Evolutionary conservation across 2,797 vertebrate species (phyloP).

Genomic region (Cossypha heuglini): DNA sequence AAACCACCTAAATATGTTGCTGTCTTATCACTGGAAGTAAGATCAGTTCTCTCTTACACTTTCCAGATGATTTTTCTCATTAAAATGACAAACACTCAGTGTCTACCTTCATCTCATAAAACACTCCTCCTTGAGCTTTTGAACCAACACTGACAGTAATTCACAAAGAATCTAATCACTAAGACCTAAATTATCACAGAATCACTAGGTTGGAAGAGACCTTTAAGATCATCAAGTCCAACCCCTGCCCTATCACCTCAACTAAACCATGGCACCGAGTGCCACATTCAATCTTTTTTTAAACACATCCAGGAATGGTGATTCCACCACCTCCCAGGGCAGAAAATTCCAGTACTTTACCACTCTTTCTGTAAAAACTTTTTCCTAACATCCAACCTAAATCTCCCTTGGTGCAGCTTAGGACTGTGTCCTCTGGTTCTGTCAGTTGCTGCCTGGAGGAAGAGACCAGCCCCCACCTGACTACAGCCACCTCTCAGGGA

Average conservation of each 20-base stretch:
- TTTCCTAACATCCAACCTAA: not conserved
- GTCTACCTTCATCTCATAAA: not conserved
- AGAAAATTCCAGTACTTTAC: not conserved
- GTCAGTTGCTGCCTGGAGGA: not conserved
- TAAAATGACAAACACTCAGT: not conserved
- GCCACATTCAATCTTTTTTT: not conserved
- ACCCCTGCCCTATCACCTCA: not conserved
- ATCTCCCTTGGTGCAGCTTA: not conserved
- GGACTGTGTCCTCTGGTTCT: not conserved
- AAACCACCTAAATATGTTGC: not conserved
- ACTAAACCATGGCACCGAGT: accelerated
- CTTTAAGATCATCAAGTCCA: not conserved
- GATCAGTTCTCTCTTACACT: not conserved
- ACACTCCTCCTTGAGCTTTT: not conserved
- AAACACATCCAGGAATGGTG: not conserved
- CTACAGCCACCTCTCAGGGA: not conserved
- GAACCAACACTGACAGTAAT: not conserved
- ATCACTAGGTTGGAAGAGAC: not conserved
- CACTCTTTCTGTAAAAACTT: not conserved
- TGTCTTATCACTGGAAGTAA: not conserved
- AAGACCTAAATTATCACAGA: not conserved
- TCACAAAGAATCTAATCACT: not conserved
- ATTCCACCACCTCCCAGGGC: not conserved
- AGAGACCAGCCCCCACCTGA: not conserved
- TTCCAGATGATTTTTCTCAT: not conserved